These are phyloP conservation scores for Macquaria ambigua DNA, from an alignment of 2,113 vertebrate species.

Conservation along the genomic window DNA sequence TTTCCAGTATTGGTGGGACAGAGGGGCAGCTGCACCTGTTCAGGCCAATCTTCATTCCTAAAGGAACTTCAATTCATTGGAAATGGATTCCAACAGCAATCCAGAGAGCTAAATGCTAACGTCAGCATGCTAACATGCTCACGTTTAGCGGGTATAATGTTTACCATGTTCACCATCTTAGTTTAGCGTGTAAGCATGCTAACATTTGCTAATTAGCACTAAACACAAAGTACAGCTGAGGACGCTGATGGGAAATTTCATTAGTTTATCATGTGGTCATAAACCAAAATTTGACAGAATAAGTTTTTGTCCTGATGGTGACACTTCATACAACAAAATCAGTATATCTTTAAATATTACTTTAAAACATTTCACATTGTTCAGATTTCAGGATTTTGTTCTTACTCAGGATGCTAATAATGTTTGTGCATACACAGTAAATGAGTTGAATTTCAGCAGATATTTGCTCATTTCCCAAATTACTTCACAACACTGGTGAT, in stretches of 20 bases:
- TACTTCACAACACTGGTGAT: not conserved
- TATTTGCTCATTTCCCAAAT: not conserved
- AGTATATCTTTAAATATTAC: not conserved
- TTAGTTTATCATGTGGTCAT: not conserved
- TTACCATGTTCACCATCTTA: too few species aligned
- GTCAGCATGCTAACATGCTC: not conserved
- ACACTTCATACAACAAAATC: not conserved
- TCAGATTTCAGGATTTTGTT: not conserved
- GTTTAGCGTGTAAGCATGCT: too few species aligned
- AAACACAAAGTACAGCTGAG: not conserved
- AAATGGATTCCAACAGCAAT: not conserved
- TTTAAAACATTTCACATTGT: not conserved
- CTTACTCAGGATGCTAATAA: not conserved
- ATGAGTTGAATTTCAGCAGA: not conserved
- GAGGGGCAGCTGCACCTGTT: not conserved
- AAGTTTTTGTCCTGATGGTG: not conserved
- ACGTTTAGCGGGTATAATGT: too few species aligned
- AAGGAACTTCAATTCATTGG: not conserved
- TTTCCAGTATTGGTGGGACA: not conserved
- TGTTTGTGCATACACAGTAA: not conserved
- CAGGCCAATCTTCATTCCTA: not conserved
- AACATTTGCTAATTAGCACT: too few species aligned
- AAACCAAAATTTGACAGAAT: not conserved
- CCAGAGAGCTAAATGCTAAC: too few species aligned
- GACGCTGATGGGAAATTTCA: not conserved